Evolutionary conservation across 2,888 invertebrate genomes (phyloP).

Genomic region (Bombylius discolor): DNA sequence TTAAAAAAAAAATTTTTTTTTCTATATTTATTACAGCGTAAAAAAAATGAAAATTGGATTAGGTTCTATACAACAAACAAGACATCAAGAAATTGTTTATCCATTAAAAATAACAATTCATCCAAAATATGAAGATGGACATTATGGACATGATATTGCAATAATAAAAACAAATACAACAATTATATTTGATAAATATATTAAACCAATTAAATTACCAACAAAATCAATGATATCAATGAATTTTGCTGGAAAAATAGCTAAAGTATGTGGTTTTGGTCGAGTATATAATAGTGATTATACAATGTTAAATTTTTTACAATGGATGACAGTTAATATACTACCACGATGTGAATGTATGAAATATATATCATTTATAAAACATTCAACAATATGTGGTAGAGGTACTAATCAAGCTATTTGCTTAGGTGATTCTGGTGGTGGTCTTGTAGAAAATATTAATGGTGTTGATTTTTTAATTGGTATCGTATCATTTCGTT

Average conservation of each 20-base stretch:
- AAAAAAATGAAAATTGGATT: no score
- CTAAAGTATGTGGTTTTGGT: not conserved
- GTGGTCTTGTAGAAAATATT: not conserved
- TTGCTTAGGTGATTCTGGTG: slow-evolving; percentile 3
- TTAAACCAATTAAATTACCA: not conserved
- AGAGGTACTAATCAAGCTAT: not conserved
- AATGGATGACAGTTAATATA: not conserved
- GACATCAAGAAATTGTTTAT: no score
- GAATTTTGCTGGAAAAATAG: not conserved
- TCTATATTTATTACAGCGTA: no score
- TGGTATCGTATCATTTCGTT: not conserved
- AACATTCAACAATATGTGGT: not conserved
- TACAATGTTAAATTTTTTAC: not conserved
- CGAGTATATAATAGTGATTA: not conserved
- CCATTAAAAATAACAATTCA: no score
- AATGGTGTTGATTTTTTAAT: not conserved
- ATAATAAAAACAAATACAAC: no score
- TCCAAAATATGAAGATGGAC: no score
- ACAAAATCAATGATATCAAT: not conserved
- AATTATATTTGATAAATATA: no score
- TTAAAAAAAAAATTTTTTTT: no score
- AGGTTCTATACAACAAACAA: no score
- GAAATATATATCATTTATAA: not conserved
- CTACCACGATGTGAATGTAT: not conserved
- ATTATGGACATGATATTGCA: no score